Conservation (phyloP, 2,888 invertebrate genomes). For the Pteria penguin region DNA sequence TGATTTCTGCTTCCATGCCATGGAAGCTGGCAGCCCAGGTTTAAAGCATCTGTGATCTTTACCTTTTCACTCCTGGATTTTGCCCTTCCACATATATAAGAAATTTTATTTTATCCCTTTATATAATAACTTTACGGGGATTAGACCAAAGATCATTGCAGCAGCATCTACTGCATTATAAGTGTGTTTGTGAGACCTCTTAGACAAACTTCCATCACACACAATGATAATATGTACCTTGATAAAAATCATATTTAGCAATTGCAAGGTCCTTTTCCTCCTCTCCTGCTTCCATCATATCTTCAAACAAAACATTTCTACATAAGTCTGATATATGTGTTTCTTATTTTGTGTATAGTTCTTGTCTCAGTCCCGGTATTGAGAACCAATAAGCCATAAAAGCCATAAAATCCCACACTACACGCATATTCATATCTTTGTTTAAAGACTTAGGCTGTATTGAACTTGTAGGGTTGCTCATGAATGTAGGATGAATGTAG, state of each 20-base stretch:
- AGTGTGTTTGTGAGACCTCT: conserved; percentile 14
- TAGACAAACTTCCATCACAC: conserved; percentile 8
- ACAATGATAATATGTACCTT: conserved; percentile 11
- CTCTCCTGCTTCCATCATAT: conserved; percentile 14
- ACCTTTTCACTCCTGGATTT: no score
- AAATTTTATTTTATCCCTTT: no score
- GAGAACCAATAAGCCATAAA: no score
- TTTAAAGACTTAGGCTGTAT: no score
- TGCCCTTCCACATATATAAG: no score
- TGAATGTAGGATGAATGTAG: no score
- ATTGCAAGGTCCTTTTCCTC: conserved; percentile 24
- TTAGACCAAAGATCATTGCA: conserved; percentile 22
- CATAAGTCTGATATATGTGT: conserved; percentile 7
- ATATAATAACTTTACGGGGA: conserved; percentile 21
- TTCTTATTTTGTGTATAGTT: neutral
- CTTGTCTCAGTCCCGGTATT: conserved; percentile 27
- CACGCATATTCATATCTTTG: no score
- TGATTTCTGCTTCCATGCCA: no score
- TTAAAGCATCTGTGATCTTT: no score
- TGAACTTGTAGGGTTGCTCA: no score
- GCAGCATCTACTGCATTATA: conserved; percentile 21
- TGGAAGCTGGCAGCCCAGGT: no score
- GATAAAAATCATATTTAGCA: conserved; percentile 8
- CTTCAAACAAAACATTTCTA: conserved; percentile 1
- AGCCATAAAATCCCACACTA: no score